phyloP scores from a whole-genome alignment of 2,113 vertebrate species.

The Misgurnus anguillicaudatus region DNA sequence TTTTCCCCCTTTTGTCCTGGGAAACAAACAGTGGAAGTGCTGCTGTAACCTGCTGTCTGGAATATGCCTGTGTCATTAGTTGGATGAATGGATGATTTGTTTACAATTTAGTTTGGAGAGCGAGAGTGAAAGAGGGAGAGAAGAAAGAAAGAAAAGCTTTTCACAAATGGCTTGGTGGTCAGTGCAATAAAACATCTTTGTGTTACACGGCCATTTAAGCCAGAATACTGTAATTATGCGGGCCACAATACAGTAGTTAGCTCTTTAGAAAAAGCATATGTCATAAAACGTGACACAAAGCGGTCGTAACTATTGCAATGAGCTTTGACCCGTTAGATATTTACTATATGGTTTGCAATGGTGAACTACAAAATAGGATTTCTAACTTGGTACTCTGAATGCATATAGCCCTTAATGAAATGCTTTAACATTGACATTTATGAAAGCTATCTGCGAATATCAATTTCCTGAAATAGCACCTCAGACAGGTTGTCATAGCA shows the following conservation, averaged over 20 bases:
- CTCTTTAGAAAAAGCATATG: constrained; percentile 9
- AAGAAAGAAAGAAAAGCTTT: not conserved
- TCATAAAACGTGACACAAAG: too few relatives aligned
- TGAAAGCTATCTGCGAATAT: constrained; percentile 18
- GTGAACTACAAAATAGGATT: too few relatives aligned
- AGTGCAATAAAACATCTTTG: constrained; percentile 1
- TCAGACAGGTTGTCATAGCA: constrained; percentile 25
- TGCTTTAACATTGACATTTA: not conserved
- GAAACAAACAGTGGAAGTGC: constrained; percentile 55
- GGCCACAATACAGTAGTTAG: not conserved
- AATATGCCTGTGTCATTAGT: constrained; percentile 1
- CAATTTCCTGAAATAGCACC: constrained; percentile 12
- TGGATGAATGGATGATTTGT: not conserved
- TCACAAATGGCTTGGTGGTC: constrained; percentile 26
- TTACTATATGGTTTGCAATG: not conserved
- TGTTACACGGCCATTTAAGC: constrained; percentile 2
- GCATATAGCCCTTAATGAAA: not conserved
- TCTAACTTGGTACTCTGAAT: not conserved
- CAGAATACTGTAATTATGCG: constrained; percentile 17
- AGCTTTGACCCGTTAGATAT: too few relatives aligned
- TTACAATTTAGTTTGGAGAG: not conserved
- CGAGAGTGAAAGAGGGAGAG: not conserved
- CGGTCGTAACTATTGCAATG: not conserved
- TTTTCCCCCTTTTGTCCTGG: constrained; percentile 37
- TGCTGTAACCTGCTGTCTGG: constrained; percentile 21